Evolutionary conservation across 2,797 vertebrate species (phyloP), one percentile per base, ranked within the genome.

Genomic region (Chanos chanos): DNA sequence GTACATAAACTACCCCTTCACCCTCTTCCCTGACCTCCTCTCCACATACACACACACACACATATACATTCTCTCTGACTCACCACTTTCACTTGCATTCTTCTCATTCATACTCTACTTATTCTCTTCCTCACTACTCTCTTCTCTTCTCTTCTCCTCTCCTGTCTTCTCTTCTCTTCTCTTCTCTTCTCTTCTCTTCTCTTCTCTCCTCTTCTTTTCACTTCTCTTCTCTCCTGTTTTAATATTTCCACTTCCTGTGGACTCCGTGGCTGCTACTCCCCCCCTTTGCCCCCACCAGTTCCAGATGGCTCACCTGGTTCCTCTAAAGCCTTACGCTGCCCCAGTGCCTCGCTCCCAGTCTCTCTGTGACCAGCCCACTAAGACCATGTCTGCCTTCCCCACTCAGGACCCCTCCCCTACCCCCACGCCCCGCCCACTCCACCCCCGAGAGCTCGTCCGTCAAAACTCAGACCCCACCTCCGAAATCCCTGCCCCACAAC

Each of bases 391-490:
- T 73, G 94, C 93, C 82, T 94, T 94, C 90, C 91, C 91, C 73
- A 92, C 86, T 79, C 91, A 92, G 88, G 91, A 92, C 62, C 91
- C 92, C 60, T 88, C 92, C 64, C 83, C 92, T 47, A 82, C 66
- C 83, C 89, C 88, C 78, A 80, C 73, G 51, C 90, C 71, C 56
- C 89, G 89, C 1, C 88, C 92, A 33, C 82, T 87, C 60, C 85
- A 92, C 72, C 89, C 91, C 68, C 89, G 90, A 76, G 91, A 93
- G 70, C 82, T 95, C 54, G 89, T 92, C 68, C 92, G 93, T 51
- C 93, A 95, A 83, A 96, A 94, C 77, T 95, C 94, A 1, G 94
- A 96, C 85, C 94, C 94, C 67, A 95, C 94, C 5, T 94, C 94
- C 0, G 94, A 96, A 85, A 92, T 77, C 68, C 92, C 90, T 0